A percentile compares a stretch with the other conserved stretches of the same genome.
phyloP scores from a whole-genome alignment of 1,140 invertebrate genomes.

The Trinorchestia longiramus region DNA sequence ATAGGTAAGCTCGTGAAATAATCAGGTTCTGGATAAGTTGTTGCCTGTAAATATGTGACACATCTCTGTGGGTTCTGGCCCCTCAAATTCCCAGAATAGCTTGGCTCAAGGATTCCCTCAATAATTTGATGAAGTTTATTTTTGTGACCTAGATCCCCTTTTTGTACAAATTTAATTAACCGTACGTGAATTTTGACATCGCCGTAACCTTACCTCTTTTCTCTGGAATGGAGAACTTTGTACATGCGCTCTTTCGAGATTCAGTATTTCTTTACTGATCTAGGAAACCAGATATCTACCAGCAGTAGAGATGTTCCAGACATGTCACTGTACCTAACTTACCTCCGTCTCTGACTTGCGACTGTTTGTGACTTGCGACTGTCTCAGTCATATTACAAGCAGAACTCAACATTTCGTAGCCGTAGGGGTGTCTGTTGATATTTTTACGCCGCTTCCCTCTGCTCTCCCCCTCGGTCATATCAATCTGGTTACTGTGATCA shows the following conservation, averaged over 20 bases:
- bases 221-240: background rate
- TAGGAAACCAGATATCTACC: background rate
- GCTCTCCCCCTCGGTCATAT: too few species aligned
- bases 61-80: background rate
- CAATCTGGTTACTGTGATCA: too few species aligned
- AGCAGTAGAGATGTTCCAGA: background rate
- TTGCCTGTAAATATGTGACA: background rate
- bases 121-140: background rate
- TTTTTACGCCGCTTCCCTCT: too few species aligned
- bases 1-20: background rate
- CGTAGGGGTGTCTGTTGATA: too few species aligned
- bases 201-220: background rate
- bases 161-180: background rate
- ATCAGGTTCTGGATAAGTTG: background rate
- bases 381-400: too few species aligned
- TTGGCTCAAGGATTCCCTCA: background rate
- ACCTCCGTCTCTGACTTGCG: too few species aligned
- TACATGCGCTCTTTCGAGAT: background rate
- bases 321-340: too few species aligned
- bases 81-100: background rate
- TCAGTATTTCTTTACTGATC: background rate
- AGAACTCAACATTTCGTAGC: too few species aligned
- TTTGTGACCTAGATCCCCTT: background rate
- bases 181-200: background rate
- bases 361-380: too few species aligned